Evolutionary conservation across 2,797 vertebrate species (phyloP).

Genomic region (Austrolebias charrua): DNA sequence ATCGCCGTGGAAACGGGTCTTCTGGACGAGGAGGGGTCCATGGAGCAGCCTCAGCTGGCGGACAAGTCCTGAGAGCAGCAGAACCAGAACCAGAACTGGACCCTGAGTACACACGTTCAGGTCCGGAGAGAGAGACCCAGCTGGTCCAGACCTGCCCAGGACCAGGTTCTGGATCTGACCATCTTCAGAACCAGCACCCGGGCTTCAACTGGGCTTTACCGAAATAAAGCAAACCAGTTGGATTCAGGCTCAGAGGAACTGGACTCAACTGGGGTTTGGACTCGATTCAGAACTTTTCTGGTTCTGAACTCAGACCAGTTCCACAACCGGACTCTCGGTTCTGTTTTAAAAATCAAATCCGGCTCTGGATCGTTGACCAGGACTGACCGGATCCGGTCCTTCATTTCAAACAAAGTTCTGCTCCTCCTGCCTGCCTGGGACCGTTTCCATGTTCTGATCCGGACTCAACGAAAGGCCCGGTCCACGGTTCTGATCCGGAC

Average conservation of each 20-base stretch:
- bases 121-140: neutral
- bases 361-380: neutral
- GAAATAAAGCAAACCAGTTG: neutral
- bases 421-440: neutral
- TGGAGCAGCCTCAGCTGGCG: conserved; percentile 84
- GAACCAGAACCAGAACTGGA: conserved; percentile 15
- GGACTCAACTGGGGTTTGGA: neutral
- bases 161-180: conserved; percentile 39
- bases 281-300: neutral
- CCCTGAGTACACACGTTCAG: conserved; percentile 7
- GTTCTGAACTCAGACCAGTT: neutral
- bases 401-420: neutral
- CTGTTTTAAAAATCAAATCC: neutral
- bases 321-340: neutral
- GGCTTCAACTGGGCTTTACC: neutral
- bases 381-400: neutral
- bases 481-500: neutral
- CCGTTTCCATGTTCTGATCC: neutral
- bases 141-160: conserved; percentile 7
- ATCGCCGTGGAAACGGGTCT: conserved; percentile 90
- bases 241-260: conserved; percentile 3
- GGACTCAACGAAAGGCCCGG: too few relatives aligned
- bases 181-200: conserved; percentile 6
- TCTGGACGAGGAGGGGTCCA: conserved; percentile 88
- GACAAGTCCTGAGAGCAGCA: conserved; percentile 85